Evolutionary conservation across 2,888 invertebrate genomes (phyloP).

Genomic region (Rhingia campestris): DNA sequence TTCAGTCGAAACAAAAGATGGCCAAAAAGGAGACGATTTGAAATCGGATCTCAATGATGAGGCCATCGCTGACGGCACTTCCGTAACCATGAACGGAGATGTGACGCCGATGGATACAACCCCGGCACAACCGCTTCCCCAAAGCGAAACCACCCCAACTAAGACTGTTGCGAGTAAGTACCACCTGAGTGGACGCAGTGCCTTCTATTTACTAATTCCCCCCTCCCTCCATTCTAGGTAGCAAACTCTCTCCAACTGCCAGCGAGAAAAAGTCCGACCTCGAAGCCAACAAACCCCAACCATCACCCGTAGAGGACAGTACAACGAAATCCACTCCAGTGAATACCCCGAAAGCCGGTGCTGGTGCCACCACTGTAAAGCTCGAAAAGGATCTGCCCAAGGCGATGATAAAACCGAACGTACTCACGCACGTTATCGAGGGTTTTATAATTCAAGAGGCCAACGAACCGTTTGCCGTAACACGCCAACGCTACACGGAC

Average conservation of each 20-base stretch:
- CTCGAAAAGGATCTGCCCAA: constrained; percentile 86
- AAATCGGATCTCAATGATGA: constrained; percentile 52
- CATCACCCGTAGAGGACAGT: constrained; percentile 38
- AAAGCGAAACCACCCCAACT: constrained; percentile 55
- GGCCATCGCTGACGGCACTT: constrained; percentile 25
- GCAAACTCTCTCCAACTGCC: constrained; percentile 40
- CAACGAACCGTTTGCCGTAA: constrained; percentile 94
- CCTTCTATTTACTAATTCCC: background rate
- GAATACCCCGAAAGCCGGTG: constrained; percentile 77
- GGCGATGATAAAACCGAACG: constrained; percentile 97
- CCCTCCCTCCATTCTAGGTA: constrained; percentile 32
- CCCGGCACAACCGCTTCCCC: constrained; percentile 54
- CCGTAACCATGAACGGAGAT: constrained; percentile 70
- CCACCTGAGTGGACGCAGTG: background rate
- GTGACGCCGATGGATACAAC: constrained; percentile 78
- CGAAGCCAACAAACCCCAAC: constrained; percentile 46
- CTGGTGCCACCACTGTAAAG: constrained; percentile 78
- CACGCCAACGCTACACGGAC: constrained; percentile 85
- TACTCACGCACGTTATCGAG: constrained; percentile 97
- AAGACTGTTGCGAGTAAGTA: constrained; percentile 62
- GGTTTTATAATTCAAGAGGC: constrained; percentile 98
- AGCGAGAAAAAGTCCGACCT: constrained; percentile 60
- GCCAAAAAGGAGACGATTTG: constrained; percentile 17
- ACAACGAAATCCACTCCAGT: constrained; percentile 58
- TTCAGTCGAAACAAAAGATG: constrained; percentile 33